Percentiles rank a stretch among this genome's conserved stretches.
phyloP scores from a whole-genome alignment of 2,888 invertebrate species.

The Portevinia maculata region DNA sequence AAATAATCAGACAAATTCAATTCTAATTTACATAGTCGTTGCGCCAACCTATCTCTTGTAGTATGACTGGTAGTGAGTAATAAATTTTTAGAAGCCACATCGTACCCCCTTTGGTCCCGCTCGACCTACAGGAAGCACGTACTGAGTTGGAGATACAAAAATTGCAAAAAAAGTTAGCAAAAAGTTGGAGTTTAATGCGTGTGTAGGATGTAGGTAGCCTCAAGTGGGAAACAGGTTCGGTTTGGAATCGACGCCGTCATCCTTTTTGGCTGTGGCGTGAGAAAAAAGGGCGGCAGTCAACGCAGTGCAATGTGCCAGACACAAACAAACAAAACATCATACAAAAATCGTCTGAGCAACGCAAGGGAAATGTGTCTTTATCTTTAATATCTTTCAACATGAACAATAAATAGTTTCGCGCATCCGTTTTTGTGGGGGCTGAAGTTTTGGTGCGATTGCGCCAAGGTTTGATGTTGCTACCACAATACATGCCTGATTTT shows the following conservation, averaged over 20 bases:
- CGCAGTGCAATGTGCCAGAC: neutral
- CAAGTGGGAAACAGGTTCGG: constrained; percentile 44
- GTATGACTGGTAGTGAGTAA: constrained; percentile 46
- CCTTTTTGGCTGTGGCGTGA: constrained; percentile 7
- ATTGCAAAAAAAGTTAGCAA: constrained; percentile 26
- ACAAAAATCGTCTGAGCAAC: constrained; percentile 35
- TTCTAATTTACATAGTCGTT: constrained; percentile 66
- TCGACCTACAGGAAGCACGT: constrained; percentile 36
- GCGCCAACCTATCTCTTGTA: constrained; percentile 27
- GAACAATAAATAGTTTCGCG: constrained; percentile 67
- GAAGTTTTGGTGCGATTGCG: constrained; percentile 35
- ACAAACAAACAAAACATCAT: constrained; percentile 30
- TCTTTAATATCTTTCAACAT: constrained; percentile 60
- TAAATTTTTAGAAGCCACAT: constrained; percentile 53
- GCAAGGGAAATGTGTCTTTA: constrained; percentile 53
- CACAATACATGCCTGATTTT: neutral
- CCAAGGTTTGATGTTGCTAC: constrained; percentile 23
- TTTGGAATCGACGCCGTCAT: constrained; percentile 33
- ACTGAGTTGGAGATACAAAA: neutral
- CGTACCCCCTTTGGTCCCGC: neutral
- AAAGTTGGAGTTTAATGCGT: constrained; percentile 35
- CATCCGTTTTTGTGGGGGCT: constrained; percentile 55
- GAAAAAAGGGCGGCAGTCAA: neutral
- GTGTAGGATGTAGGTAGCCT: constrained; percentile 58
- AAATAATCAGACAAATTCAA: constrained; percentile 62